Evolutionary conservation across 2,113 vertebrate species (phyloP).

Genomic region (Anthoscopus minutus): DNA sequence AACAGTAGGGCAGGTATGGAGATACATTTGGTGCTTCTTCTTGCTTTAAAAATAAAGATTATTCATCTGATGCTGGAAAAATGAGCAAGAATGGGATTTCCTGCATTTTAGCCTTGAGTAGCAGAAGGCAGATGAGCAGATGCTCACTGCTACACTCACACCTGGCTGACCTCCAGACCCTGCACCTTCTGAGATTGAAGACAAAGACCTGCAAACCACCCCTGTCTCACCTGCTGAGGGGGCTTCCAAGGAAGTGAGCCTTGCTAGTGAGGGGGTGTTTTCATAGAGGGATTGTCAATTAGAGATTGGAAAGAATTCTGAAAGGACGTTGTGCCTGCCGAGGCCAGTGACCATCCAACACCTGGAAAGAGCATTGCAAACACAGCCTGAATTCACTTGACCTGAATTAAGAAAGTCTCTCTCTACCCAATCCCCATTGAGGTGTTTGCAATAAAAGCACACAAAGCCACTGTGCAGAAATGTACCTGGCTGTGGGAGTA

Average conservation of each 20-base stretch:
- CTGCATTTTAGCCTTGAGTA: background rate
- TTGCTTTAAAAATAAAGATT: background rate
- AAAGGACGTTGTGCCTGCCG: background rate
- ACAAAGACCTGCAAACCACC: background rate
- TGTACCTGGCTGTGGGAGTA: background rate
- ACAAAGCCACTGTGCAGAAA: background rate
- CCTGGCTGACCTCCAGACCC: background rate
- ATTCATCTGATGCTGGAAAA: background rate
- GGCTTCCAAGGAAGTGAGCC: background rate
- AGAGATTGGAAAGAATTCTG: background rate
- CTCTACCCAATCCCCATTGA: fast-evolving
- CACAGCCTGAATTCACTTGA: background rate
- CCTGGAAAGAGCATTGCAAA: background rate
- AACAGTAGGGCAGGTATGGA: background rate
- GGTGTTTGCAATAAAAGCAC: background rate
- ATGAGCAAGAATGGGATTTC: background rate
- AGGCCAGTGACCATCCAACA: background rate
- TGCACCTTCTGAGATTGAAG: background rate
- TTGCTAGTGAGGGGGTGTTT: background rate
- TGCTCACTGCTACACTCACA: background rate
- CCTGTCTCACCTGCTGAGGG: background rate
- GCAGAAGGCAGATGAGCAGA: background rate
- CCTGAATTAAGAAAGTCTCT: background rate
- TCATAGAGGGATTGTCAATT: background rate
- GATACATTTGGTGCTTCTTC: background rate